Evolutionary conservation across 1,140 invertebrate genomes (phyloP), one percentile per base, ranked within the genome.

Genomic region (Apis dorsata): DNA sequence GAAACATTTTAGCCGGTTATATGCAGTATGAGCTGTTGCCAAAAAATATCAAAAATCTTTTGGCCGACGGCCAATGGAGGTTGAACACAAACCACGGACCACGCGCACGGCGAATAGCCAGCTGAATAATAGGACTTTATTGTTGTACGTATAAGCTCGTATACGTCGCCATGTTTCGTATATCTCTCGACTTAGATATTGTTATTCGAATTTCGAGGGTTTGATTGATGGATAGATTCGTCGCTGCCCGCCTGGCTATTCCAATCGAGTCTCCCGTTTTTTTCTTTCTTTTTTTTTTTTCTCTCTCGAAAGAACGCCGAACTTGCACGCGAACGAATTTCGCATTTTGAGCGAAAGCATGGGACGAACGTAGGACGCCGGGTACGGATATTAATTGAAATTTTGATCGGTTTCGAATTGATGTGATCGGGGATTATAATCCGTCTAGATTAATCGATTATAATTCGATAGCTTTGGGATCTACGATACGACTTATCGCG

Each of bases 21-120:
- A 90, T 91, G 86, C 84, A 88, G 87, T 87, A 90, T 88, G 90
- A 92, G 76, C n/a, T 63, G 85, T 59, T 86, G 91, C 91, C 92
- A 92, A 92, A 91, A 91, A 92, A 92, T 92, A 92, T 91, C 84
- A 91, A 91, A 92, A 92, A 91, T 92, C 86, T 88, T 78, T 87
- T 92, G 92, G 91, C 91, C 19, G 28, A 0, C 0, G 60, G 87
- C 91, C 91, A 92, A 71, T 19, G 57, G 68, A 84, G 75, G 66
- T 79, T 78, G 79, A 89, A 90, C 74, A 77, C 85, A 84, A 90
- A 90, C 85, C 84, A 83, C 86, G 65, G 68, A 87, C 82, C 84
- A 85, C 84, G 81, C 79, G 85, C 86, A 84, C 86, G 80, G 81
- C 73, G 88, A 78, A 90, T 87, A 86, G 84, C 84, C 85, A 85